Base-by-base conservation (phyloP, 2,113 vertebrate genomes). In the Leptobrachium ailaonicum region DNA sequence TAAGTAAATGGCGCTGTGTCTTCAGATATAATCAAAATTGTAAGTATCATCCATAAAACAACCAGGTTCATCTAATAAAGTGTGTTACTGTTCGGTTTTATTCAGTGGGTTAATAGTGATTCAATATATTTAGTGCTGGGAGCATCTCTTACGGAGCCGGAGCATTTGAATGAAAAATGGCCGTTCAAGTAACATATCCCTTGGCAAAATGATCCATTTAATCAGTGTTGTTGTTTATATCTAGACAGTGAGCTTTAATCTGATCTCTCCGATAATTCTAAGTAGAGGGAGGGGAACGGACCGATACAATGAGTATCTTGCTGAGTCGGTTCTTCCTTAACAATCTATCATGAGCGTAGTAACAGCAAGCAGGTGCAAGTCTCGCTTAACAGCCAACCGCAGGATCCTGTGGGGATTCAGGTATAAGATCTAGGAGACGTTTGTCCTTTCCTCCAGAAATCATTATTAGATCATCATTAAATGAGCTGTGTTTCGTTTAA, bases 211-310 rank as follows among this genome's bases (percentile, higher is more conserved):
- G 87, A 90, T 90, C 85, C 91, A 89, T 92, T 94, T 91, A 92
- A 92, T 92, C 90, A 93, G 90, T 94, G 89, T 93, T 95, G 94
- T 88, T 96, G 94, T 96, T 95, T 95, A 90, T 92, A 93, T 90
- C 92, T 91, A 94, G 94, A 96, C 90, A 94, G 90, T 88, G 82
- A 88, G 89, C 89, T 95, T 98, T 96, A 95, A 94, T 95, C 93
- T 81, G 91, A 92, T 91, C 89, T 87, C 87, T 85, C 90, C 91
- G 88, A 92, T 92, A 92, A 92, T 91, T 94, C 92, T 92, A 93
- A 95, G 89, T 86, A 42, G 79, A 74, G 56, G 45, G 79, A 74
- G 56, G 66, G 53, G 84, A 85, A 80, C 76, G n/a, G 80, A 90
- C 87, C 82, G 58, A 83, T 79, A 86, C 82, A 86, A 87, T 56